These are phyloP conservation scores for Lamellibrachia columna DNA, from an alignment of 2,888 invertebrate species.

Conservation along the genomic window DNA sequence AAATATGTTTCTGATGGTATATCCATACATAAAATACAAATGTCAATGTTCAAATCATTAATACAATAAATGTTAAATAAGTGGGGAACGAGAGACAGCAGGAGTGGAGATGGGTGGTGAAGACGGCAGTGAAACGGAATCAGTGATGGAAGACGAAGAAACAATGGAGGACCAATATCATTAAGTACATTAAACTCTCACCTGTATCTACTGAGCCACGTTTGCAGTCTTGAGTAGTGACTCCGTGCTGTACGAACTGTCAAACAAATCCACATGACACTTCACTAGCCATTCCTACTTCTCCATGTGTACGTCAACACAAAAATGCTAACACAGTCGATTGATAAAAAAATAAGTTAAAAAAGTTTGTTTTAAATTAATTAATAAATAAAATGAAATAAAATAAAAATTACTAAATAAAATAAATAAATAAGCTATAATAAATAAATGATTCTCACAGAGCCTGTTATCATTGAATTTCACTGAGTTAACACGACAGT, in stretches of 20 bases:
- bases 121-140: too few relatives aligned
- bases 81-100: too few relatives aligned
- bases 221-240: background rate
- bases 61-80: background rate
- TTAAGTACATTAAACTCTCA: background rate
- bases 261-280: background rate
- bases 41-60: background rate
- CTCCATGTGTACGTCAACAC: background rate
- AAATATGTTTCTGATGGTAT: background rate
- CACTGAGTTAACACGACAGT: too few relatives aligned
- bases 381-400: background rate
- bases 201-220: background rate
- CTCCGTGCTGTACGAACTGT: background rate
- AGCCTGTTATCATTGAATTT: too few relatives aligned
- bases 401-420: background rate
- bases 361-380: too few relatives aligned
- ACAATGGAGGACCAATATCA: too few relatives aligned
- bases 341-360: background rate
- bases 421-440: background rate
- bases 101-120: too few relatives aligned
- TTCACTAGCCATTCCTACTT: background rate
- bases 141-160: too few relatives aligned
- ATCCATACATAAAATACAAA: background rate
- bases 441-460: too few relatives aligned
- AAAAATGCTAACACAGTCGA: background rate